phyloP scores from a whole-genome alignment of 2,113 vertebrate genomes.

The Tragelaphus strepsiceros region DNA sequence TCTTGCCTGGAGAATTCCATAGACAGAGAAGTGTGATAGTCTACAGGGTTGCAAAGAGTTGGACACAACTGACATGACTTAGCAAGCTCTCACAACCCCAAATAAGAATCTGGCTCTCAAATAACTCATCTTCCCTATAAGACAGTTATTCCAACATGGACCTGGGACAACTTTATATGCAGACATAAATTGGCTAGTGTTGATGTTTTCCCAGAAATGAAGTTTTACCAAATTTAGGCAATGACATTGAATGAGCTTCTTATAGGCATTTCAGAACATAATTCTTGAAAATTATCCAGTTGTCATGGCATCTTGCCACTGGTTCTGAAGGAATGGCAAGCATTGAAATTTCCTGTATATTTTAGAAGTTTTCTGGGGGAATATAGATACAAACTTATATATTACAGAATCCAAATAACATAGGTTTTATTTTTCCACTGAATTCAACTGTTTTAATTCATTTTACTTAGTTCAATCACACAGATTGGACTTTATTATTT shows the following conservation, averaged over 20 bases:
- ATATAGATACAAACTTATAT: background rate
- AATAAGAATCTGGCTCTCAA: conserved; percentile 19
- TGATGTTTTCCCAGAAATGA: conserved; percentile 53
- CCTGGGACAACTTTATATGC: background rate
- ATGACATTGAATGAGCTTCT: conserved; percentile 38
- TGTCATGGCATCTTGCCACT: conserved; percentile 14
- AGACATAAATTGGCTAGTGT: conserved; percentile 6
- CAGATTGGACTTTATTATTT: conserved; percentile 1
- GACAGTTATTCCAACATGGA: background rate
- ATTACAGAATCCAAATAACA: background rate
- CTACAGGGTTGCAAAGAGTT: background rate
- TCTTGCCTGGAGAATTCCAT: background rate
- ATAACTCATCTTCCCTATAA: background rate
- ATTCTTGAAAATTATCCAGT: conserved; percentile 34
- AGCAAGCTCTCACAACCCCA: background rate
- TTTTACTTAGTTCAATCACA: background rate
- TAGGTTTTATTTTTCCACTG: conserved; percentile 20
- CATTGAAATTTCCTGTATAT: background rate
- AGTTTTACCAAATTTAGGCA: conserved; percentile 42
- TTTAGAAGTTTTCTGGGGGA: conserved; percentile 2
- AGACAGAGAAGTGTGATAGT: background rate
- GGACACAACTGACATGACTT: background rate
- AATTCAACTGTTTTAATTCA: conserved; percentile 30
- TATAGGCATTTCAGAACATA: conserved; percentile 32
- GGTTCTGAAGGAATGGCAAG: background rate